Percentiles rank a stretch among this genome's conserved stretches.
These are phyloP conservation scores for Calidris pugnax DNA, from an alignment of 2,113 vertebrate species.

Conservation along the genomic window DNA sequence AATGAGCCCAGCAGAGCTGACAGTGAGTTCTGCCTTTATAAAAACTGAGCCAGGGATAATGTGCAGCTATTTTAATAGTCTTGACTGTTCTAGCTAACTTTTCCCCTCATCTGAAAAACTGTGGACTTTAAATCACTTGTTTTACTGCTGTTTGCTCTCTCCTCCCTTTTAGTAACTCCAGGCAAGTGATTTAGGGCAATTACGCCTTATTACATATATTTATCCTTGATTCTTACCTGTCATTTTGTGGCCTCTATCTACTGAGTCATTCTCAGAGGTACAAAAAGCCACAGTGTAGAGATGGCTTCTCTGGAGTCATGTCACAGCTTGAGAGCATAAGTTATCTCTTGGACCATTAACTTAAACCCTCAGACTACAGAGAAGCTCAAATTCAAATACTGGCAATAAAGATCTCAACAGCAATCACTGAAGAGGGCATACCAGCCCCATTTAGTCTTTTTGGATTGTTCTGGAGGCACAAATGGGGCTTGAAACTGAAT, in stretches of 20 bases:
- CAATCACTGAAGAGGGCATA: background rate
- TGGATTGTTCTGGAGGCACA: background rate
- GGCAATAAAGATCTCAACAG: background rate
- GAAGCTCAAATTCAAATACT: background rate
- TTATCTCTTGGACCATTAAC: background rate
- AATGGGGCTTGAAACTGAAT: background rate
- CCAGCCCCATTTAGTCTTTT: background rate
- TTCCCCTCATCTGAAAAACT: background rate
- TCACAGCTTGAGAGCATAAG: background rate
- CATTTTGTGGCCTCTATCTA: background rate
- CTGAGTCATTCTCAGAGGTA: background rate
- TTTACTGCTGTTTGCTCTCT: background rate
- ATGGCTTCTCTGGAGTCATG: background rate
- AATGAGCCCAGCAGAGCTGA: background rate
- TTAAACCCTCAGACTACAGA: background rate
- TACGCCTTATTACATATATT: background rate
- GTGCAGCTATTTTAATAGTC: background rate
- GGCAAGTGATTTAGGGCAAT: conserved; percentile 25
- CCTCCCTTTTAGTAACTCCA: background rate
- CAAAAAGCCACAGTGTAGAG: background rate
- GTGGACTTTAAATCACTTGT: background rate
- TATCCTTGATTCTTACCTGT: background rate
- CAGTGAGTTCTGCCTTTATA: background rate
- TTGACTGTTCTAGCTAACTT: background rate
- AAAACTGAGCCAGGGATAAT: background rate